phyloP scores from a whole-genome alignment of 2,113 vertebrate species.

The Podarcis cretensis region DNA sequence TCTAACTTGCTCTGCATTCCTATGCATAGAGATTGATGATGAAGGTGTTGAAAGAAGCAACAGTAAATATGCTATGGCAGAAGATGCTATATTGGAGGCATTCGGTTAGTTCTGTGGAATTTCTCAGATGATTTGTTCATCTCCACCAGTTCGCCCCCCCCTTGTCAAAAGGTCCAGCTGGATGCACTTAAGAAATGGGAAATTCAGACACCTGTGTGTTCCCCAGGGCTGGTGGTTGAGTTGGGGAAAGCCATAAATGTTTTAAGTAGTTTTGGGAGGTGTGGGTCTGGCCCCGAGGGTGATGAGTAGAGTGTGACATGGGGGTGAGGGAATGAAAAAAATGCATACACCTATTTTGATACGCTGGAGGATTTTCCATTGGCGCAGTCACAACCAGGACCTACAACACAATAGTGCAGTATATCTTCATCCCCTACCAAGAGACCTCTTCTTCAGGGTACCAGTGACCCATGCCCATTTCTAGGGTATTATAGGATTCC shows the following conservation, averaged over 20 bases:
- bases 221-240: neutral
- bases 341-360: neutral
- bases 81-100: neutral
- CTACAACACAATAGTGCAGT: neutral
- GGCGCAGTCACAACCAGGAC: too few relatives aligned
- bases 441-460: too few relatives aligned
- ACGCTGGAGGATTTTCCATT: neutral
- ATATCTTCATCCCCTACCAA: neutral
- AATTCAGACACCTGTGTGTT: neutral
- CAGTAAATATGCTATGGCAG: constrained; percentile 19
- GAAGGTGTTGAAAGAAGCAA: neutral
- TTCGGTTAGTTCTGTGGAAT: neutral
- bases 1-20: constrained; percentile 7
- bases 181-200: neutral
- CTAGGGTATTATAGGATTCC: too few relatives aligned
- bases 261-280: neutral
- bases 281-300: neutral
- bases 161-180: neutral
- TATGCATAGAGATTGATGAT: neutral
- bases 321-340: neutral
- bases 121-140: neutral
- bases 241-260: constrained; percentile 2
- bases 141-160: too few relatives aligned
- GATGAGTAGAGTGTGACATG: neutral
- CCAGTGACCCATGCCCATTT: too few relatives aligned